phyloP scores from a whole-genome alignment of 2,888 invertebrate species.

The Melanophora roralis region DNA sequence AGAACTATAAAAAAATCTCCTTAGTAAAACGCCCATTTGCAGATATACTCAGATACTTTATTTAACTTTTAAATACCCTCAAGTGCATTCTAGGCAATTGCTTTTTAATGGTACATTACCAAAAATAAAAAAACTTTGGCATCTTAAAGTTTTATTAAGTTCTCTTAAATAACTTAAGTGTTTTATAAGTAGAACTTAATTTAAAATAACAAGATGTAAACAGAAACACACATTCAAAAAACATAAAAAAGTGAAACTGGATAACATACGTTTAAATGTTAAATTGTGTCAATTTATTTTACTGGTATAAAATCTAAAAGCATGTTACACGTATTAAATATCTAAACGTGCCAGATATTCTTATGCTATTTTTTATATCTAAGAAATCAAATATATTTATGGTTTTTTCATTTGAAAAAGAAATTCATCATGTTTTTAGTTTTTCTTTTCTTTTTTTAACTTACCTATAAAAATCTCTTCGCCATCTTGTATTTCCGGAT shows the following conservation, averaged over 20 bases:
- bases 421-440: constrained; percentile 2
- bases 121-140: background rate
- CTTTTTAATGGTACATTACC: background rate
- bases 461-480: constrained; percentile 67
- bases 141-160: background rate
- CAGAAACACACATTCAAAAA: too few relatives aligned
- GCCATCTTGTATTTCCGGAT: constrained; percentile 58
- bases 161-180: background rate
- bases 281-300: constrained; percentile 10
- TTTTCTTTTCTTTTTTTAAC: background rate
- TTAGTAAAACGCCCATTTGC: background rate
- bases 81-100: background rate
- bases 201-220: background rate
- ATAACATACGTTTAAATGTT: constrained; percentile 6
- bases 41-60: too few relatives aligned
- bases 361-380: background rate
- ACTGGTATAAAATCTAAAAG: constrained; percentile 1
- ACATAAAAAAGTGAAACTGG: background rate
- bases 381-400: background rate
- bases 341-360: constrained; percentile 26
- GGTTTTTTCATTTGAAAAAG: background rate
- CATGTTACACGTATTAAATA: constrained; percentile 40
- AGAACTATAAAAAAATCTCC: background rate
- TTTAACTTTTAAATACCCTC: background rate
- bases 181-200: background rate